These are phyloP conservation scores for Bombus affinis DNA, from an alignment of 1,140 invertebrate species.

Conservation along the genomic window DNA sequence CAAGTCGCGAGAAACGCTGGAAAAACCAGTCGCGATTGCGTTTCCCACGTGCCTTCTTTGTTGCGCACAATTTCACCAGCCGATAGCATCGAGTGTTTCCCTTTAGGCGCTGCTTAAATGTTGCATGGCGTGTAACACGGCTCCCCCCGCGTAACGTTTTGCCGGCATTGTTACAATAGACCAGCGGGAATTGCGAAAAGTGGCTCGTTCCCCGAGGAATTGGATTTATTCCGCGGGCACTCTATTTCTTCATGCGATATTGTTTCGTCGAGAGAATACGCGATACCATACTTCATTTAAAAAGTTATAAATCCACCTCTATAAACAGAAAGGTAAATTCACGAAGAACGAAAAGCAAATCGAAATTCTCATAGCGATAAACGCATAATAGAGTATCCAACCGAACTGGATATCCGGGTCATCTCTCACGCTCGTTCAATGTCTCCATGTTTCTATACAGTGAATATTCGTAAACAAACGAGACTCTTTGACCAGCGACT, in stretches of 20 bases:
- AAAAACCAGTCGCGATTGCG: constrained; percentile 14
- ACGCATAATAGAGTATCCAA: neutral
- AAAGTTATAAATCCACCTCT: neutral
- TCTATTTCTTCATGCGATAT: neutral
- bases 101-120: constrained; percentile 29
- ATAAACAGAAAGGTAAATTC: neutral
- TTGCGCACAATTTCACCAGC: constrained; percentile 8
- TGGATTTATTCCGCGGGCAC: neutral
- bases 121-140: constrained; percentile 26
- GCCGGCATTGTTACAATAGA: neutral
- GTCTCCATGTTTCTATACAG: neutral
- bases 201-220: neutral
- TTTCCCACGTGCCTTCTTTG: constrained; percentile 12
- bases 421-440: neutral
- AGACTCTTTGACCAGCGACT: no score
- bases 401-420: neutral
- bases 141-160: neutral
- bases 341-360: neutral
- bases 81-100: constrained; percentile 10
- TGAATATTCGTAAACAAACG: neutral
- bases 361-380: neutral
- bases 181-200: neutral
- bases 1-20: neutral
- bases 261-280: neutral
- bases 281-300: neutral